Evolutionary conservation across 2,113 vertebrate species (phyloP), one percentile per base, ranked within the genome.

Genomic region (Eidolon helvum): DNA sequence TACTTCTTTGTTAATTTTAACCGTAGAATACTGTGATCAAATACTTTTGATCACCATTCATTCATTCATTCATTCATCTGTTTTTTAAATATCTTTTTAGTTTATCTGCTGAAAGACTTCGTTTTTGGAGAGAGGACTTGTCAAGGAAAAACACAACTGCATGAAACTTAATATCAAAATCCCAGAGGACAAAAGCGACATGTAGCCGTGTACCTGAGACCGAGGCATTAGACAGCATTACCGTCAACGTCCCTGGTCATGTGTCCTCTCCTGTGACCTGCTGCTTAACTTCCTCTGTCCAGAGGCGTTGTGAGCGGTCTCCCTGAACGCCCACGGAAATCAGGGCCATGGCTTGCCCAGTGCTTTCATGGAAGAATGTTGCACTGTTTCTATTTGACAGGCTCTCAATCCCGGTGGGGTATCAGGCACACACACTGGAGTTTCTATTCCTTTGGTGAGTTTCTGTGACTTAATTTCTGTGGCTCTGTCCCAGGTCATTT

Each of bases 191-290:
- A 38, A 59, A 74, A 26, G 14, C 30, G 8, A 11, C 3, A 1
- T 18, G n/a, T 5, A 3, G 15, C 0, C 5, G 16, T 10, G 2
- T 48, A 0, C 6, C 2, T 14, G 38, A 35, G 5, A 15, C 11
- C 19, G 21, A 63, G 48, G 16, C 2, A 2, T 6, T 7, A 16
- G 12, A 12, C n/a, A 3, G 28, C 10, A 40, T 30, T 6, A 0
- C 4, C 3, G 1, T 43, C 24, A 21, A 1, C 10, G 72, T 35
- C 15, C 1, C 0, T 1, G n/a, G 11, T 78, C 69, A 0, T 68
- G 33, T 9, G 15, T 45, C n/a, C 38, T 45, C 24, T 7, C 28
- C 12, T 79, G 55, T 19, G 85, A 68, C 38, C 16, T 14, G 3
- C 40, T 30, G 30, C 78, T 80, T 30, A 24, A 15, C 35, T 33